These are phyloP conservation scores for Parthenolecanium corni DNA, from an alignment of 2,888 invertebrate genomes.

Conservation along the genomic window DNA sequence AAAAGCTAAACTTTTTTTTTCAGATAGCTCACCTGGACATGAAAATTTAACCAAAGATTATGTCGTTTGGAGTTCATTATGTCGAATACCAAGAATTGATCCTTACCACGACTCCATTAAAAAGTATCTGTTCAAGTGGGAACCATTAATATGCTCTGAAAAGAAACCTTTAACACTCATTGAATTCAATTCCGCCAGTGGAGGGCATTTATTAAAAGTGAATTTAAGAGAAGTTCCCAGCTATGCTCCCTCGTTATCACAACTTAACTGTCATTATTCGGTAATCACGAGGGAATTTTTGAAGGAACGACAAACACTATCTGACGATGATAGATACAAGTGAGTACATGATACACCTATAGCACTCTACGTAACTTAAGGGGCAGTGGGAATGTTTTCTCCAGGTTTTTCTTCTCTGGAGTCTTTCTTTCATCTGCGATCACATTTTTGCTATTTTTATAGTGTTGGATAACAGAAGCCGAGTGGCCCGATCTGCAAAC, in stretches of 20 bases:
- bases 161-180: conserved; percentile 31
- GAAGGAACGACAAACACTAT: conserved; percentile 13
- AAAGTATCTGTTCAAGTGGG: conserved; percentile 43
- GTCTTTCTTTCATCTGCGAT: no score
- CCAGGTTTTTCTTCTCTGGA: no score
- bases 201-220: conserved; percentile 23
- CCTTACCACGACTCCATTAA: conserved; percentile 44
- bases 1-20: no score
- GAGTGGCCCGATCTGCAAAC: no score
- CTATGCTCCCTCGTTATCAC: conserved; percentile 18
- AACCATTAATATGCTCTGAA: conserved; percentile 39
- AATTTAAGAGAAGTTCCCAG: conserved; percentile 1
- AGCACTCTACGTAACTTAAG: no score
- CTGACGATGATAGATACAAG: conserved; percentile 33
- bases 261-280: conserved; percentile 37
- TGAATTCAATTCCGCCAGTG: conserved; percentile 13
- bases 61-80: conserved; percentile 49
- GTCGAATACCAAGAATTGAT: conserved; percentile 51
- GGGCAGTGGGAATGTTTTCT: no score
- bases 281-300: conserved; percentile 35
- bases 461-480: no score
- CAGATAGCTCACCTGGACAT: no score
- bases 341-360: no score
- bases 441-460: no score
- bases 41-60: conserved; percentile 38